Base-by-base conservation (phyloP, 2,113 vertebrate genomes). In the Pangasianodon gigas region DNA sequence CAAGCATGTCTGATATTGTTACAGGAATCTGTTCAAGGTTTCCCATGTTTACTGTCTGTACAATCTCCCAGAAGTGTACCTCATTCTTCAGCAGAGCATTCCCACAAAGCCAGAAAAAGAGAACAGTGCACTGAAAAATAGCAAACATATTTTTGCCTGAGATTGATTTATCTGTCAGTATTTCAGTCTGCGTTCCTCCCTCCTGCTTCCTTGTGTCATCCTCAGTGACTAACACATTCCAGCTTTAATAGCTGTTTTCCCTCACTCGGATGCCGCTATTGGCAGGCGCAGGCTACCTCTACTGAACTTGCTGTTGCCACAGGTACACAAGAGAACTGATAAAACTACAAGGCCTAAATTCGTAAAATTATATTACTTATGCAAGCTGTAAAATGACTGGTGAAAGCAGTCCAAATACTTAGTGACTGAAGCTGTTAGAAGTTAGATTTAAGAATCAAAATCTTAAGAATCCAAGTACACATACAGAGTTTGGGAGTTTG, bases 161-260 rank as follows among this genome's bases (percentile, higher is more conserved):
- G 71, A 26, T 82, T 90, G 93, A 91, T 90, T 91, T 93, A 91
- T 90, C 88, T 88, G n/a, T 75, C 87, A 54, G 89, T 88, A 89
- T 93, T 91, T 91, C 90, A 88, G 88, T 91, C 88, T 89, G 86
- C 84, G 75, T 54, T 84, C 67, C 71, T 80, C 32, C n/a, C 69
- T 91, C 85, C 29, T 51, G 44, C 91, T 90, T 90, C 87, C 80
- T 90, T 93, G 93, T 92, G 91, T 92, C 92, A 93, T 88, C 91
- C 90, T 84, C 69, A 74, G 85, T 92, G 89, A 92, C 89, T 93
- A 91, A 92, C 90, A 92, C 91, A 93, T 93, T 93, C 91, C 89
- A 88, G 82, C 11, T 91, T 92, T 92, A 93, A 92, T 89, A 91
- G 91, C 89, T 90, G 83, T 91, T 92, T 90, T 92, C 89, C 71